Evolutionary conservation across 2,797 vertebrate genomes (phyloP).

Genomic region (Acrossocheilus wenchowensis): DNA sequence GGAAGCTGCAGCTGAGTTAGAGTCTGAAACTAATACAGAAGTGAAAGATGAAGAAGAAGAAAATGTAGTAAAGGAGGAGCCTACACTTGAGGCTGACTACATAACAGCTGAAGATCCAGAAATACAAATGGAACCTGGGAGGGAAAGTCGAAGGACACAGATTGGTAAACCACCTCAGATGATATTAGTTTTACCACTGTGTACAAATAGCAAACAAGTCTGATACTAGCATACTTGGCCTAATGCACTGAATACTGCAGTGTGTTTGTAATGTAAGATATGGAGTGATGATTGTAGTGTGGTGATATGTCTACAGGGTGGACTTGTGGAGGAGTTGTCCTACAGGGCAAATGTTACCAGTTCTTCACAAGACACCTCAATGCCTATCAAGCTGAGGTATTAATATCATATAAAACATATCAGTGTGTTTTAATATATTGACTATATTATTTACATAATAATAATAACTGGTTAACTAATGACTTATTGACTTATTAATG

Average conservation of each 20-base stretch:
- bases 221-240: background rate
- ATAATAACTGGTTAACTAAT: too few species aligned
- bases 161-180: background rate
- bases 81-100: constrained; percentile 33
- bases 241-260: background rate
- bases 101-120: background rate
- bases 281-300: constrained; percentile 43
- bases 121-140: background rate
- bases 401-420: too few species aligned
- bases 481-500: too few species aligned
- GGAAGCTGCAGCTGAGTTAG: background rate
- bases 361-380: constrained; percentile 54
- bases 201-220: background rate
- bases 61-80: background rate
- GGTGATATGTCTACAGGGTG: constrained; percentile 58
- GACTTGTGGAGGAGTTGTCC: constrained; percentile 55
- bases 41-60: constrained; percentile 18
- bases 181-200: background rate
- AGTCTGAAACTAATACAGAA: constrained; percentile 12
- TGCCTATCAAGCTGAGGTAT: background rate
- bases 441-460: too few species aligned
- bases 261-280: background rate
- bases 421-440: too few species aligned
- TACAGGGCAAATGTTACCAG: constrained; percentile 62
- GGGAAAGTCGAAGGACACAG: background rate